A percentile compares a stretch with the other conserved stretches of the same genome.
These are phyloP conservation scores for Thaleichthys pacificus DNA, from an alignment of 2,797 vertebrate species.

Conservation along the genomic window DNA sequence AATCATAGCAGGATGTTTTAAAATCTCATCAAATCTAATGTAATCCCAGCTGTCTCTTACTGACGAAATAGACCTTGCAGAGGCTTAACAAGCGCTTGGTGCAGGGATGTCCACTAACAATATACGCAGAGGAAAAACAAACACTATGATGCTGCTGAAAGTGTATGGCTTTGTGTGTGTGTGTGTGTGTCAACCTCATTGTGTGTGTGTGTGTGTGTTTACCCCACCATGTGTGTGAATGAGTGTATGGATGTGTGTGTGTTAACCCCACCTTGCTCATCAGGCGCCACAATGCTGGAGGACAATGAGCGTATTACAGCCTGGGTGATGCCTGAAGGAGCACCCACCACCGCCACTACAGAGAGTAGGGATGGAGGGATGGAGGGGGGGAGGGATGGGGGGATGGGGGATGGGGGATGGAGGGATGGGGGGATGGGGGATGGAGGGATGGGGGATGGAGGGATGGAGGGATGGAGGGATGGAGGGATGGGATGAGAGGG, in stretches of 20 bases:
- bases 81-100: not conserved
- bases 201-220: slow-evolving; percentile 8
- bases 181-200: slow-evolving; percentile 6
- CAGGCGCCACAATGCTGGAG: slow-evolving; percentile 59
- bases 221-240: not conserved
- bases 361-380: not conserved
- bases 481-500: not conserved
- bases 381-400: not conserved
- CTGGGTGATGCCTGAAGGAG: slow-evolving; percentile 52
- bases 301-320: slow-evolving; percentile 62
- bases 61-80: slow-evolving; percentile 1
- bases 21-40: not conserved
- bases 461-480: no score
- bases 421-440: not conserved
- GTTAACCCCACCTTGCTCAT: slow-evolving; percentile 64
- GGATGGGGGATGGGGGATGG: no score
- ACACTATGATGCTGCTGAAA: not conserved
- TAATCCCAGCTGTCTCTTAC: not conserved
- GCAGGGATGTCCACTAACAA: not conserved
- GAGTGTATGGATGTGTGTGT: slow-evolving; percentile 9
- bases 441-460: no score
- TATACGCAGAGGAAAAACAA: not conserved
- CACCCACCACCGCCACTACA: slow-evolving; percentile 49
- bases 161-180: slow-evolving; percentile 13
- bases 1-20: slow-evolving; percentile 1